These are phyloP conservation scores for Danio jaintianensis DNA, from an alignment of 2,797 vertebrate species.

Conservation along the genomic window DNA sequence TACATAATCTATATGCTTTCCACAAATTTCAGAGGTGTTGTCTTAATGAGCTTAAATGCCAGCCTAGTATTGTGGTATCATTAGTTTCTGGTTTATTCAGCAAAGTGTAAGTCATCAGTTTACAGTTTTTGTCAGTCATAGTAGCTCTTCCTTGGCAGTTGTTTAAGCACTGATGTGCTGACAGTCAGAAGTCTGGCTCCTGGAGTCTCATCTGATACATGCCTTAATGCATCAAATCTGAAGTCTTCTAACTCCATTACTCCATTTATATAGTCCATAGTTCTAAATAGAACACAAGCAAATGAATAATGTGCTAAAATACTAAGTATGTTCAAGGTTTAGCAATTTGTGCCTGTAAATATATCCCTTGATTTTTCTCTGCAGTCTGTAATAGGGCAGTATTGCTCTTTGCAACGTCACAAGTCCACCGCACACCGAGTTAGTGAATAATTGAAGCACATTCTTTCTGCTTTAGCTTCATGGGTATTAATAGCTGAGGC, in stretches of 20 bases:
- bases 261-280: background rate
- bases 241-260: background rate
- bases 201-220: background rate
- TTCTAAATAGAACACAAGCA: background rate
- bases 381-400: slow-evolving; percentile 13
- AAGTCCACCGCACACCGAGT: slow-evolving; percentile 62
- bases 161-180: background rate
- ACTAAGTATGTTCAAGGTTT: background rate
- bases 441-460: slow-evolving; percentile 82
- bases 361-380: slow-evolving; percentile 11
- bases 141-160: background rate
- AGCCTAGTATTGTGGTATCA: background rate
- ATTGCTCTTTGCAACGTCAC: slow-evolving; percentile 54
- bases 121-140: slow-evolving; percentile 3
- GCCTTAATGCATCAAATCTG: slow-evolving; percentile 4
- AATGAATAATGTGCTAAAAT: background rate
- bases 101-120: background rate
- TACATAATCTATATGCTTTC: background rate
- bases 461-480: slow-evolving; percentile 71
- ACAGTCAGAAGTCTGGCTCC: slow-evolving; percentile 1
- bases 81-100: background rate
- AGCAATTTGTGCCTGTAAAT: background rate
- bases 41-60: background rate
- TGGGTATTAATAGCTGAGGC: slow-evolving; percentile 79
- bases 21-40: background rate